Evolutionary conservation across 30 jellyfish, hydroid and myxozoan genomes (phyloP).

Genomic region (Chrysaora quinquecirrha): DNA sequence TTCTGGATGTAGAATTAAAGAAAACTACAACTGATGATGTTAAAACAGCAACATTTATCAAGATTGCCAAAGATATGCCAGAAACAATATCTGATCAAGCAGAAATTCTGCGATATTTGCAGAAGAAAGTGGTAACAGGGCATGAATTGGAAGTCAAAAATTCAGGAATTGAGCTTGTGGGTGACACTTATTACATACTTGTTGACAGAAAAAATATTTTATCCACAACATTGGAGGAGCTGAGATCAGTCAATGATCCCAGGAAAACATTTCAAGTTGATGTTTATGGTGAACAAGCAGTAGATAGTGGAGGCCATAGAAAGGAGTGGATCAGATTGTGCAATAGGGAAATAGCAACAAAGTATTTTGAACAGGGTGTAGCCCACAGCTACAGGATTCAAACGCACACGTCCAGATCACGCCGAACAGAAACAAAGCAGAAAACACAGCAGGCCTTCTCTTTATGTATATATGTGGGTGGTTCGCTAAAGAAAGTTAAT

Average conservation of each 20-base stretch:
- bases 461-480: too few relatives aligned
- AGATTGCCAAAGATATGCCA: slow-evolving; percentile 10
- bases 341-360: slow-evolving; percentile 19
- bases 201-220: slow-evolving; percentile 43
- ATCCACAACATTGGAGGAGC: slow-evolving; percentile 44
- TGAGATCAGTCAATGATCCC: slow-evolving; percentile 19
- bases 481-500: too few relatives aligned
- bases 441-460: too few relatives aligned
- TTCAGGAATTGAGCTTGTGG: slow-evolving; percentile 23
- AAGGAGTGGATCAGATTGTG: slow-evolving; percentile 55
- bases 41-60: slow-evolving; percentile 7
- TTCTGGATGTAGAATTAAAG: slow-evolving; percentile 10
- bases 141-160: slow-evolving; percentile 30
- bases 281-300: slow-evolving; percentile 56
- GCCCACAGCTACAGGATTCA: too few relatives aligned
- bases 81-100: slow-evolving; percentile 23
- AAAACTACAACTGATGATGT: slow-evolving; percentile 9
- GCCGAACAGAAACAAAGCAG: too few relatives aligned
- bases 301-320: slow-evolving; percentile 59
- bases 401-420: too few relatives aligned
- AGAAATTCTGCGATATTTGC: slow-evolving; percentile 38
- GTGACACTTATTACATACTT: slow-evolving; percentile 44
- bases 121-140: slow-evolving; percentile 31
- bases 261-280: slow-evolving; percentile 45
- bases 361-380: slow-evolving; percentile 57